These are phyloP conservation scores for Sympetrum striolatum DNA, from an alignment of 2,888 invertebrate species.

Conservation along the genomic window DNA sequence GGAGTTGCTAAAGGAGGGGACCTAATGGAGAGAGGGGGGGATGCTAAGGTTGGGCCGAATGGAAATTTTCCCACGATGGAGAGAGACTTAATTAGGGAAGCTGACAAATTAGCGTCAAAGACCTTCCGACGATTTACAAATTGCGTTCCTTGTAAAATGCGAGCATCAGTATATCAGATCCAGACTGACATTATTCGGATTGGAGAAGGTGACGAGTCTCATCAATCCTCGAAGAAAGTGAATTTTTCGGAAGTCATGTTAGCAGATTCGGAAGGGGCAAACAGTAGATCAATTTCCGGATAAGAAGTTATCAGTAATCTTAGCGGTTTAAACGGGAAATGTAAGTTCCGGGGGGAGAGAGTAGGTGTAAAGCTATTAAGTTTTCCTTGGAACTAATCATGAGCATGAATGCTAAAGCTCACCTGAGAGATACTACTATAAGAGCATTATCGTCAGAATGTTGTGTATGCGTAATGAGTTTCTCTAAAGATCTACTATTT, in stretches of 20 bases:
- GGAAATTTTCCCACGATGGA: constrained; percentile 33
- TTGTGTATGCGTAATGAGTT: too few relatives aligned
- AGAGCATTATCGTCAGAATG: too few relatives aligned
- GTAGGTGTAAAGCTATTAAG: too few relatives aligned
- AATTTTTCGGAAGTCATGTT: neutral
- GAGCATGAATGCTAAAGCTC: too few relatives aligned
- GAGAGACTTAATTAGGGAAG: constrained; percentile 37
- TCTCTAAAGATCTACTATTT: too few relatives aligned
- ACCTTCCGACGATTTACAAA: constrained; percentile 29
- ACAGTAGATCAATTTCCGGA: neutral
- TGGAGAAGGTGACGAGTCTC: neutral
- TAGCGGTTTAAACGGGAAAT: too few relatives aligned
- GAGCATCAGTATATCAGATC: neutral
- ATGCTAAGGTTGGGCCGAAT: neutral
- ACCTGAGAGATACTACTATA: too few relatives aligned
- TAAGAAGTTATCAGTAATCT: too few relatives aligned
- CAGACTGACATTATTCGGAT: neutral
- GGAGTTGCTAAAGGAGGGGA: neutral
- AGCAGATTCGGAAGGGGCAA: neutral
- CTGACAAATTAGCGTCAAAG: constrained; percentile 37
- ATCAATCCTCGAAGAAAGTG: neutral
- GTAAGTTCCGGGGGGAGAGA: too few relatives aligned
- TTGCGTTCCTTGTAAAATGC: constrained; percentile 25
- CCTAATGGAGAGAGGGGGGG: neutral
- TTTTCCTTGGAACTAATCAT: too few relatives aligned